phyloP scores from a whole-genome alignment of 2,797 vertebrate species.

The Calcarius lapponicus region DNA sequence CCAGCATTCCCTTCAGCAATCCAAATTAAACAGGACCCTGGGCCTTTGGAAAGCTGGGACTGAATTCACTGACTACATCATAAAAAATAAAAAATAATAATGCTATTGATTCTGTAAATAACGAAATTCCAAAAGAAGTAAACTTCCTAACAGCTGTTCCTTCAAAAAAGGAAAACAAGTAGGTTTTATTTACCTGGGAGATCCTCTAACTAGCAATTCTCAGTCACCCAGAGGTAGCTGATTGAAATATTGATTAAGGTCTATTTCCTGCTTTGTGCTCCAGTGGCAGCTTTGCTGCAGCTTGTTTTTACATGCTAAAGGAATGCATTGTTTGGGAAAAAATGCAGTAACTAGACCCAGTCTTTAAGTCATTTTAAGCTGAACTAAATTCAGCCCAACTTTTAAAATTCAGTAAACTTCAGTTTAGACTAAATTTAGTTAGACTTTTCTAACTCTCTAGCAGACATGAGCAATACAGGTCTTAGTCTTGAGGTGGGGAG shows the following conservation, averaged over 20 bases:
- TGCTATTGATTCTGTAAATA: not conserved
- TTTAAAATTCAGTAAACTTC: not conserved
- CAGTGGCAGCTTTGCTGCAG: constrained; percentile 41
- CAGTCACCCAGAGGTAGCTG: constrained; percentile 44
- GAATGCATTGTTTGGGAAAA: constrained; percentile 28
- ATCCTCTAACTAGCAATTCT: constrained; percentile 43
- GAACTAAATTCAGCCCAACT: constrained; percentile 26
- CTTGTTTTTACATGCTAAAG: not conserved
- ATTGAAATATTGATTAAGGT: constrained; percentile 61
- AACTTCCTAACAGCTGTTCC: not conserved
- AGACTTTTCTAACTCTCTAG: not conserved
- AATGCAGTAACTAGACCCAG: not conserved
- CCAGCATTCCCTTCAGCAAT: not conserved
- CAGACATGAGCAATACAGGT: not conserved
- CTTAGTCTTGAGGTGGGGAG: not conserved
- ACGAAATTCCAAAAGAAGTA: not conserved
- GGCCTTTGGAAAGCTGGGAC: not conserved
- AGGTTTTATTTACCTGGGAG: constrained; percentile 10
- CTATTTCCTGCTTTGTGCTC: constrained; percentile 21
- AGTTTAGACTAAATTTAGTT: constrained; percentile 1
- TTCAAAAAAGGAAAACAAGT: not conserved
- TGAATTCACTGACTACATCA: not conserved
- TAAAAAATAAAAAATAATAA: not conserved
- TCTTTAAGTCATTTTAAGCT: not conserved
- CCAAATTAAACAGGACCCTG: not conserved